phyloP scores from a whole-genome alignment of 2,888 invertebrate genomes.

The Ectobius pallidus region DNA sequence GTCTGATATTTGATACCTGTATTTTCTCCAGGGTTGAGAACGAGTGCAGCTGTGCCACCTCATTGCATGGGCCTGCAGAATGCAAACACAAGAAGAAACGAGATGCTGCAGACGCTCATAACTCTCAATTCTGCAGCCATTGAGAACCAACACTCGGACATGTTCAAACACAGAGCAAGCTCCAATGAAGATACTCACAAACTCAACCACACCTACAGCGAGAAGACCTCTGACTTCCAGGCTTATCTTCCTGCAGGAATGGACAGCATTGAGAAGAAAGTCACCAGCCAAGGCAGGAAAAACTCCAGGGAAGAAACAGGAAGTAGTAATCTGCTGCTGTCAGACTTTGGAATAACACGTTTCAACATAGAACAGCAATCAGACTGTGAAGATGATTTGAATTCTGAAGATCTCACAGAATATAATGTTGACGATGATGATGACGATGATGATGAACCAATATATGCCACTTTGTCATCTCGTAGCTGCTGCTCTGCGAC shows the following conservation, averaged over 20 bases:
- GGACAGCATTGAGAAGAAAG: conserved; percentile 3
- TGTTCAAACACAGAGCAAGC: not conserved
- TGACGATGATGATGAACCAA: conserved; percentile 53
- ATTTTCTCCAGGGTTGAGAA: conserved; percentile 29
- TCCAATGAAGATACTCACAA: not conserved
- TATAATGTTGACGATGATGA: conserved; percentile 50
- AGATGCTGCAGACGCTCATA: conserved; percentile 6
- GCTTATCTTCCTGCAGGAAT: not conserved
- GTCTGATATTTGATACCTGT: too few species aligned
- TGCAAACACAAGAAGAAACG: not conserved
- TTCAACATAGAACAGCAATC: conserved; percentile 13
- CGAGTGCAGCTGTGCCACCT: conserved; percentile 3
- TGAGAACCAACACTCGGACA: conserved; percentile 13
- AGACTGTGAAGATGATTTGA: conserved; percentile 26
- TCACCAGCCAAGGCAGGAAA: not conserved
- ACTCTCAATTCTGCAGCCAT: not conserved
- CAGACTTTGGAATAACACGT: not conserved
- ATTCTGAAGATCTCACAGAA: conserved; percentile 30
- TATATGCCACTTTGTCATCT: conserved; percentile 54
- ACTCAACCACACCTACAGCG: not conserved
- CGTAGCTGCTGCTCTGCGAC: conserved; percentile 64
- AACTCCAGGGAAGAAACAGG: not conserved
- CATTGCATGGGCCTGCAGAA: conserved; percentile 16
- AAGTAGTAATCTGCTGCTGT: not conserved
- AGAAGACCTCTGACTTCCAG: not conserved